Base-by-base conservation (phyloP, 1,140 invertebrate species). In the Hycleus phaleratus region DNA sequence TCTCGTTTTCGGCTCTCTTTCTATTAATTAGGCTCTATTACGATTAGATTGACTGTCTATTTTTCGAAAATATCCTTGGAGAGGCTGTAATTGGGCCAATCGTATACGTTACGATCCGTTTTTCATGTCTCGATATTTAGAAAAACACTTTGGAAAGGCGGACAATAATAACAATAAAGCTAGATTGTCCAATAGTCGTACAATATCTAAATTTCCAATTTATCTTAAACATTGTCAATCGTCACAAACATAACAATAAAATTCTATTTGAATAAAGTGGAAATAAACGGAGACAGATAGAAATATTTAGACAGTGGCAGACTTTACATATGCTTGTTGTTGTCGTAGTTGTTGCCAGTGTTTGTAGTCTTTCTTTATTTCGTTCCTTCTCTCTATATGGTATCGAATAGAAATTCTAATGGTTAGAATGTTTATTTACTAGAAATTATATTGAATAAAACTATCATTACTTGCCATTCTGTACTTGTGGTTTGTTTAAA, bases 221-320 rank as follows among this genome's bases (percentile, higher is more conserved):
- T 62, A 62, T 62, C 59, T 64, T 42, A 59, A 62, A 55, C 49
- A 64, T 64, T 64, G 63, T 62, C 63, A 64, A 62, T 62, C 60
- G 47, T 59, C 52, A 38, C 53, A 51, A 59, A 57, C 38, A 64
- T 64, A 64, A 64, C 51, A 64, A 64, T 64, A 62, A 64, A 62
- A 60, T 32, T 59, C 48, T 53, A 56, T 39, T 51, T 56, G 55
- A 56, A 56, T 49, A 46, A 26, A 47, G 25, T 26, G 26, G 24
- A 44, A n/a, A 56, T 49, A 46, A 24, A 47, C 54, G 24, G 45
- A n/a, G 40, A 11, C 40, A 42, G 11, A 42, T 11, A 42, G 9
- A n/a, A 42, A 32, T 32, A 32, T 32, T 46, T 46, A 45, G 45
- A 46, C 61, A 53, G 52, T 63, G 54, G 55, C 58, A 46, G 56